These are phyloP conservation scores for Mimas tiliae DNA, from an alignment of 2,888 invertebrate species.

Conservation along the genomic window DNA sequence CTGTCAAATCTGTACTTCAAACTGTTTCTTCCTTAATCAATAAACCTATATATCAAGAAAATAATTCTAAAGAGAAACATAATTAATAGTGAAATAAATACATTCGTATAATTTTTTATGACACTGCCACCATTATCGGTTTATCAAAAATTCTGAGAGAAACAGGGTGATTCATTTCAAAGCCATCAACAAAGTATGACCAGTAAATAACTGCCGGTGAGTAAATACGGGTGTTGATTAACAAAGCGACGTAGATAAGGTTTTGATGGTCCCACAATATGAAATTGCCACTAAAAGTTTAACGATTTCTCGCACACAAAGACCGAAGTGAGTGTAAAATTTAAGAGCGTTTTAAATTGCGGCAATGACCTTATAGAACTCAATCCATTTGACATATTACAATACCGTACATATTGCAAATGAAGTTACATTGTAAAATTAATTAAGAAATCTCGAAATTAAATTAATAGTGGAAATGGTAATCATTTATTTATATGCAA, in stretches of 20 bases:
- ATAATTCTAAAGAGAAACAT: not conserved
- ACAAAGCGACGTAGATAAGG: conserved; percentile 55
- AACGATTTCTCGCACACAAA: conserved; percentile 53
- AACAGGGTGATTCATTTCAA: not conserved
- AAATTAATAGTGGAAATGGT: not conserved
- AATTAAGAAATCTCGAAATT: not conserved
- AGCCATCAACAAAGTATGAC: conserved; percentile 3
- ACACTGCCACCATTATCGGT: too few species aligned
- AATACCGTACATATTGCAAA: not conserved
- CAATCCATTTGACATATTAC: conserved; percentile 15
- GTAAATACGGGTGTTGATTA: conserved; percentile 38
- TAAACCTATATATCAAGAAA: not conserved
- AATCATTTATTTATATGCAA: not conserved
- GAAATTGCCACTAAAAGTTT: conserved; percentile 66
- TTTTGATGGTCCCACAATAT: conserved; percentile 50
- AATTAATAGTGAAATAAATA: too few species aligned
- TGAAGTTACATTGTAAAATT: not conserved
- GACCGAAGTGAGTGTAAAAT: conserved; percentile 37
- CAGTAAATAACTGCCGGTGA: conserved; percentile 38
- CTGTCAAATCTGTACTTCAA: not conserved
- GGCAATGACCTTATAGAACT: conserved; percentile 17
- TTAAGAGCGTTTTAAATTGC: conserved; percentile 28
- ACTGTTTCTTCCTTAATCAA: not conserved
- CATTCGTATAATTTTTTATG: too few species aligned
- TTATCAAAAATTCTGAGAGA: not conserved